A percentile compares a stretch with the other conserved stretches of the same genome.
These are phyloP conservation scores for Cryptoblepharus egeriae DNA, from an alignment of 2,797 vertebrate species.

Conservation along the genomic window DNA sequence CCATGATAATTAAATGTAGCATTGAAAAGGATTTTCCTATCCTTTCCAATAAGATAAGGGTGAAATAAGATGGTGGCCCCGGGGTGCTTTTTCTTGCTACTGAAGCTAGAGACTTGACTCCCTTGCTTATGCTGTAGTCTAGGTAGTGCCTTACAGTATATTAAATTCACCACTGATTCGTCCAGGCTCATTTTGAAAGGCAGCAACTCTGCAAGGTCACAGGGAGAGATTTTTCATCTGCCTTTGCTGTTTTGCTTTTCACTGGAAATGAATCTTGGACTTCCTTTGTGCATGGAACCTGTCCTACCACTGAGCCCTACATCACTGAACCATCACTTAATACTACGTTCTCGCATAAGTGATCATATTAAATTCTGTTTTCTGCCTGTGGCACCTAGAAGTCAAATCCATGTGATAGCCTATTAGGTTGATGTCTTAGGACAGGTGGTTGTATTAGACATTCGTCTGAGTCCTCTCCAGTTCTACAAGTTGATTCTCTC, in stretches of 20 bases:
- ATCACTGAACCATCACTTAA: background rate
- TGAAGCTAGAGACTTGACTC: background rate
- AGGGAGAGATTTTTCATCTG: no score
- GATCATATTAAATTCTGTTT: background rate
- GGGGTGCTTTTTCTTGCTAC: background rate
- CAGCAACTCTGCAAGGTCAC: no score
- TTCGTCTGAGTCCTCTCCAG: background rate
- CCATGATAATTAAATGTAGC: background rate
- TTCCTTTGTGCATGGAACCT: background rate
- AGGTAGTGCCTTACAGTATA: background rate
- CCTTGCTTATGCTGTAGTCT: background rate
- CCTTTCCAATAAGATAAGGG: no score
- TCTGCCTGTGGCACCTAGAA: background rate
- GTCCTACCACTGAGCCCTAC: background rate
- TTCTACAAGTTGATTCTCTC: background rate
- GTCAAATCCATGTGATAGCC: background rate
- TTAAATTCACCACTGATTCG: background rate
- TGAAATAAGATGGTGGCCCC: background rate
- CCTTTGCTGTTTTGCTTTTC: background rate
- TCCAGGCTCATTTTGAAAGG: background rate
- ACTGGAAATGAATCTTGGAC: background rate
- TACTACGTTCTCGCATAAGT: background rate
- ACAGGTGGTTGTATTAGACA: background rate
- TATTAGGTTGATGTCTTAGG: background rate
- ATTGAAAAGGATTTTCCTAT: background rate